Percentiles rank a stretch among this genome's conserved stretches.
These are phyloP conservation scores for Synaphobranchus kaupii DNA, from an alignment of 2,797 vertebrate species.

Conservation along the genomic window DNA sequence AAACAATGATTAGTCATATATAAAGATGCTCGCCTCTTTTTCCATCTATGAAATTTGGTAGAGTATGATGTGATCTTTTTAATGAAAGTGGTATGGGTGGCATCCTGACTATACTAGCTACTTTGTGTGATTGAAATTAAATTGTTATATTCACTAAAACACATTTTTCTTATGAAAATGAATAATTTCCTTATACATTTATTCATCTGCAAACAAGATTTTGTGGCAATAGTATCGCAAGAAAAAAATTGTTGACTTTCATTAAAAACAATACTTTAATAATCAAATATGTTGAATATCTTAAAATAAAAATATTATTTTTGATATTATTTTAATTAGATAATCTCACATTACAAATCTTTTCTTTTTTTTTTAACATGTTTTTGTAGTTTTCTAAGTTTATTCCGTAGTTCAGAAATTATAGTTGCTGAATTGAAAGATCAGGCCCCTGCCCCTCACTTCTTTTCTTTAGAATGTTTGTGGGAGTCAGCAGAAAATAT, in stretches of 20 bases:
- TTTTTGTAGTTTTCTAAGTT: neutral
- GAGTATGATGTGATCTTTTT: neutral
- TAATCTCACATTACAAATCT: neutral
- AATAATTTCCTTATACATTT: neutral
- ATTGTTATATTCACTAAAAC: neutral
- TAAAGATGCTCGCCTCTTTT: neutral
- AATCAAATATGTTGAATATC: neutral
- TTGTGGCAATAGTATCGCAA: neutral
- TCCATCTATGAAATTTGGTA: neutral
- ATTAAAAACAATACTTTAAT: neutral
- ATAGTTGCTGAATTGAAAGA: neutral
- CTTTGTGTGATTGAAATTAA: neutral
- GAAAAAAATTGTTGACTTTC: neutral
- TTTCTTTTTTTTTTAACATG: neutral
- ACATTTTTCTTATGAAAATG: neutral
- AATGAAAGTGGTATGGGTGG: neutral
- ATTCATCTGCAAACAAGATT: neutral
- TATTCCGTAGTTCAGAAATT: neutral
- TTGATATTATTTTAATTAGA: neutral
- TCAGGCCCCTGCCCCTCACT: neutral
- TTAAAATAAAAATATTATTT: neutral
- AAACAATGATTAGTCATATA: neutral
- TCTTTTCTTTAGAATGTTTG: neutral
- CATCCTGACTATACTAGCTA: neutral
- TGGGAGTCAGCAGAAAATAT: neutral